Percentiles rank a stretch among this genome's conserved stretches.
phyloP scores from a whole-genome alignment of 2,113 vertebrate genomes.

The Salminus brasiliensis region DNA sequence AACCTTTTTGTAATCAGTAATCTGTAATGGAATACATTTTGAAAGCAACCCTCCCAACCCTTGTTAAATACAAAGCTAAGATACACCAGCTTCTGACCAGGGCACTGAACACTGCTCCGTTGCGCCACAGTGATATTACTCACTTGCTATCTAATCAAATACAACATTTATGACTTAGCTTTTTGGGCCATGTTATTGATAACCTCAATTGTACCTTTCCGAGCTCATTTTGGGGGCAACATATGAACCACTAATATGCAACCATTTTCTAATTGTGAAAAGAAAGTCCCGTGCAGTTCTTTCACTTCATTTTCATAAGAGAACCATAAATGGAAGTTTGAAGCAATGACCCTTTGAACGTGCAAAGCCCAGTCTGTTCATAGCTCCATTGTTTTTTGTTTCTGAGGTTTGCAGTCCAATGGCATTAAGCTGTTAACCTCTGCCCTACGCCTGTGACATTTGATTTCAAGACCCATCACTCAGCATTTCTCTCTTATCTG shows the following conservation, averaged over 20 bases:
- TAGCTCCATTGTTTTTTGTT: background rate
- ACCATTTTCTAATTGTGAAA: too few species aligned
- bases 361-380: too few species aligned
- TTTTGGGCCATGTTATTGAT: background rate
- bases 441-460: background rate
- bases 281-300: too few species aligned
- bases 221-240: background rate
- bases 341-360: too few species aligned
- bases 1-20: too few species aligned
- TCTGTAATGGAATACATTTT: too few species aligned
- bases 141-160: slow-evolving; percentile 1
- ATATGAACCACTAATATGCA: too few species aligned
- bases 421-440: background rate
- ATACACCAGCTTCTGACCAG: background rate
- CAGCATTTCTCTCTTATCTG: background rate
- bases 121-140: background rate
- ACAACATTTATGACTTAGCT: background rate
- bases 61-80: background rate
- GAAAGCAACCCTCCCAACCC: too few species aligned
- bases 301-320: too few species aligned
- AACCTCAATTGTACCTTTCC: background rate
- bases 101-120: background rate
- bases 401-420: background rate
- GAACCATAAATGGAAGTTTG: too few species aligned
- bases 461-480: slow-evolving; percentile 20